A percentile compares a stretch with the other conserved stretches of the same genome.
Conservation (phyloP, 2,888 invertebrate species). For the Acanthosepion esculentum region DNA sequence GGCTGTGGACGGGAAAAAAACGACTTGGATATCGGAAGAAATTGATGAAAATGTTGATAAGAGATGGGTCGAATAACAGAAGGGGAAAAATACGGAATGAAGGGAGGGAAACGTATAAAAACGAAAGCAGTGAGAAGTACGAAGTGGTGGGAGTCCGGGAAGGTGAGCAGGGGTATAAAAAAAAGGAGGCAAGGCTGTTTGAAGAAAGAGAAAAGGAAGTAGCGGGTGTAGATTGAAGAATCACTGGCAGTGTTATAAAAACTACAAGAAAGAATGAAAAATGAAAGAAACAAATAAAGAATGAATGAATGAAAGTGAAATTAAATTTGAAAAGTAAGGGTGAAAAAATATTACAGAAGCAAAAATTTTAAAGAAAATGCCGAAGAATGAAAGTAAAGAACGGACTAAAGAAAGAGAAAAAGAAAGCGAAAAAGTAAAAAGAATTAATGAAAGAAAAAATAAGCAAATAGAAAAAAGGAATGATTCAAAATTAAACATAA, state of each 20-base stretch:
- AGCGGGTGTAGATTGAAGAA: background rate
- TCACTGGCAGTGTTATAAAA: too few relatives aligned
- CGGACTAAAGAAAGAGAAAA: background rate
- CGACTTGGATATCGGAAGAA: background rate
- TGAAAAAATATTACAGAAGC: background rate
- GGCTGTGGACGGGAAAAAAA: background rate
- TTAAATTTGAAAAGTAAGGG: background rate
- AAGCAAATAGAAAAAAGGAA: background rate
- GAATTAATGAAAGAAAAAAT: background rate
- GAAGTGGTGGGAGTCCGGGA: background rate
- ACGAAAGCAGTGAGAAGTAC: background rate
- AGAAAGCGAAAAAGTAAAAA: background rate
- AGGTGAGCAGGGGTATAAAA: background rate
- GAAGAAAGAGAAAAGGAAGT: background rate
- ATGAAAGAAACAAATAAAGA: background rate
- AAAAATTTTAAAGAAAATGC: background rate
- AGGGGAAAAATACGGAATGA: background rate
- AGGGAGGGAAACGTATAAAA: background rate
- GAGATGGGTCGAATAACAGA: background rate
- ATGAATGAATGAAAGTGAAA: background rate
- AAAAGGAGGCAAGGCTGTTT: background rate
- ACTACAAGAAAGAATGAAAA: background rate
- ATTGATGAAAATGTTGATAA: constrained; percentile 13
- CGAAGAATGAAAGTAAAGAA: background rate
- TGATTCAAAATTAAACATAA: too few relatives aligned